Conservation (phyloP, 2,888 invertebrate genomes). For the Eledone cirrhosa region DNA sequence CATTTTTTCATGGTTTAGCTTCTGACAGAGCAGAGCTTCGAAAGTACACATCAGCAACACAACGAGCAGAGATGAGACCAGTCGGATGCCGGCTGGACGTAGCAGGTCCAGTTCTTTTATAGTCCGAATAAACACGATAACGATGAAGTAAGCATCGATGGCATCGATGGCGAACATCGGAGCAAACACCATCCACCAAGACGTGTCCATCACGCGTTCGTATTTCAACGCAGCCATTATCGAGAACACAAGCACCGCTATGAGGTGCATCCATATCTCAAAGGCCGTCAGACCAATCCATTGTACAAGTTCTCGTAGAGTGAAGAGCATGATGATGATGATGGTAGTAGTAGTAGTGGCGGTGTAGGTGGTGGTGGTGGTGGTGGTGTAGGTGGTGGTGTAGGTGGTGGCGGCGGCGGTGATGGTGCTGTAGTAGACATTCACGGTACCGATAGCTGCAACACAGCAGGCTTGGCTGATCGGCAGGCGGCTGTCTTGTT, state of each 20-base stretch:
- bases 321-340: constrained; percentile 78
- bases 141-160: constrained; percentile 91
- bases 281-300: constrained; percentile 96
- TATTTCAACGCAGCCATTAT: constrained; percentile 81
- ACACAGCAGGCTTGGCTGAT: constrained; percentile 3
- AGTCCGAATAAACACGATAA: constrained; percentile 93
- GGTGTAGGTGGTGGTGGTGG: neutral
- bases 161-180: constrained; percentile 93
- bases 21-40: constrained; percentile 89
- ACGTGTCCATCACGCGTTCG: constrained; percentile 74
- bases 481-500: neutral
- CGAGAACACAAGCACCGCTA: constrained; percentile 84
- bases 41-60: constrained; percentile 86
- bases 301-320: constrained; percentile 85
- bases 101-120: constrained; percentile 74
- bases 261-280: constrained; percentile 91
- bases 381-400: neutral
- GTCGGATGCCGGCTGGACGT: constrained; percentile 77
- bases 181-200: constrained; percentile 91
- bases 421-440: constrained; percentile 3
- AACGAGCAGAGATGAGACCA: constrained; percentile 84
- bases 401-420: neutral
- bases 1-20: constrained; percentile 75
- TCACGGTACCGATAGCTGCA: constrained; percentile 8
- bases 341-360: neutral